These are phyloP conservation scores for Drosophila miranda DNA, from an alignment of 1,140 invertebrate genomes.

Conservation along the genomic window DNA sequence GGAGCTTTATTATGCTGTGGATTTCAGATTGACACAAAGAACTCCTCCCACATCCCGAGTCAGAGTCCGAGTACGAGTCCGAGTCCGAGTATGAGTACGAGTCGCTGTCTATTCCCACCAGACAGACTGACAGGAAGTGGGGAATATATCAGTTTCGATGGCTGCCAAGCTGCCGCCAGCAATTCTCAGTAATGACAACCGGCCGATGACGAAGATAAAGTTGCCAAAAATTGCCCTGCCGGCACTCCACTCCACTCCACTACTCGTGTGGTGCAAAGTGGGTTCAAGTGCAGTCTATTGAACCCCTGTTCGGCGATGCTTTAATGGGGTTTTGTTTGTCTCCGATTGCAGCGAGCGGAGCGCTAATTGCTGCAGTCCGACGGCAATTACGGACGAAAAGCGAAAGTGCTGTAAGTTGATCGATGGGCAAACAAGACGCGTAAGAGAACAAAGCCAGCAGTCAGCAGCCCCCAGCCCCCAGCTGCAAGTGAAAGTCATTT, in stretches of 20 bases:
- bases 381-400: conserved; percentile 29
- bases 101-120: conserved; percentile 18
- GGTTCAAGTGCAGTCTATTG: conserved; percentile 71
- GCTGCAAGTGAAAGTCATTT: conserved; percentile 17
- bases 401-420: conserved; percentile 75
- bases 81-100: background rate
- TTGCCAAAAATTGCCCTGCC: conserved; percentile 13
- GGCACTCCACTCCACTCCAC: background rate
- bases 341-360: conserved; percentile 20
- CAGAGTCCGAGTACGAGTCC: conserved; percentile 2
- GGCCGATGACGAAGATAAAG: conserved; percentile 35
- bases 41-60: conserved; percentile 8
- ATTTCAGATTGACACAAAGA: conserved; percentile 55
- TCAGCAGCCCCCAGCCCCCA: conserved; percentile 7
- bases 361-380: conserved; percentile 56
- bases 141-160: conserved; percentile 57
- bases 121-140: conserved; percentile 48
- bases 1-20: conserved; percentile 50
- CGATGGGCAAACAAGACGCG: conserved; percentile 48
- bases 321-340: conserved; percentile 25
- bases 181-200: conserved; percentile 19
- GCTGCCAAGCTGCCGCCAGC: conserved; percentile 22
- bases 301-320: conserved; percentile 53
- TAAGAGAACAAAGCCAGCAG: conserved; percentile 23
- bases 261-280: conserved; percentile 9